Conservation (phyloP, 2,888 invertebrate genomes). For the Embidobia sp. region DNA sequence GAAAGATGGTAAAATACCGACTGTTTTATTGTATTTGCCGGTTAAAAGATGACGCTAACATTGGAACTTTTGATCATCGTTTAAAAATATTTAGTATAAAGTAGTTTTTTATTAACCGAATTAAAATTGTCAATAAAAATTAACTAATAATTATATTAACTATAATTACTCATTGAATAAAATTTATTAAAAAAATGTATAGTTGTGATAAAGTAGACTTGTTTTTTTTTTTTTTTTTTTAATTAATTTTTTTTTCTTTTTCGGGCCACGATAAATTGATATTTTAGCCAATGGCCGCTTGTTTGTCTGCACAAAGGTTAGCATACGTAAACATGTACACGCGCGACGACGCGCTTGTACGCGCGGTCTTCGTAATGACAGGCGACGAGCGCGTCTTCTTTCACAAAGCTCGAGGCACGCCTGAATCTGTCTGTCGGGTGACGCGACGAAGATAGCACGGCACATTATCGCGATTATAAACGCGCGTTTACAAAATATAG, state of each 20-base stretch:
- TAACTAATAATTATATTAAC: too few relatives aligned
- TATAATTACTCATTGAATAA: too few relatives aligned
- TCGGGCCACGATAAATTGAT: slow-evolving; percentile 36
- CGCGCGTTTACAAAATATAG: slow-evolving; percentile 70
- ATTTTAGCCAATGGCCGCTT: too few relatives aligned
- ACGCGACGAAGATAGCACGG: slow-evolving; percentile 52
- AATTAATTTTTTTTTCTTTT: slow-evolving; percentile 1
- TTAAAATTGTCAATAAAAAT: too few relatives aligned
- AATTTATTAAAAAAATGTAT: too few relatives aligned
- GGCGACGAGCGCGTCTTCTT: slow-evolving; percentile 47
- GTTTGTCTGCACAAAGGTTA: slow-evolving; percentile 37
- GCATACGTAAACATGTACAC: slow-evolving; percentile 27
- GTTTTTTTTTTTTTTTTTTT: slow-evolving; percentile 5
- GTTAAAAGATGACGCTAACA: too few relatives aligned
- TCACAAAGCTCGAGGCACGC: slow-evolving; percentile 53
- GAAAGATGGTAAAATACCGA: too few relatives aligned
- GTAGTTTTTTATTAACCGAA: too few relatives aligned
- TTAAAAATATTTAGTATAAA: too few relatives aligned
- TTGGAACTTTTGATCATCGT: too few relatives aligned
- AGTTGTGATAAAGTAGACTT: too few relatives aligned
- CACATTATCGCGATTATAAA: slow-evolving; percentile 67
- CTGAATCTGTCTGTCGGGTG: slow-evolving; percentile 55
- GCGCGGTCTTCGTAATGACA: slow-evolving; percentile 48
- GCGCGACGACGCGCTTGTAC: slow-evolving; percentile 22
- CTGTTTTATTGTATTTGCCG: too few relatives aligned